phyloP scores from a whole-genome alignment of 2,888 invertebrate genomes.

The Chymomyza amoena region DNA sequence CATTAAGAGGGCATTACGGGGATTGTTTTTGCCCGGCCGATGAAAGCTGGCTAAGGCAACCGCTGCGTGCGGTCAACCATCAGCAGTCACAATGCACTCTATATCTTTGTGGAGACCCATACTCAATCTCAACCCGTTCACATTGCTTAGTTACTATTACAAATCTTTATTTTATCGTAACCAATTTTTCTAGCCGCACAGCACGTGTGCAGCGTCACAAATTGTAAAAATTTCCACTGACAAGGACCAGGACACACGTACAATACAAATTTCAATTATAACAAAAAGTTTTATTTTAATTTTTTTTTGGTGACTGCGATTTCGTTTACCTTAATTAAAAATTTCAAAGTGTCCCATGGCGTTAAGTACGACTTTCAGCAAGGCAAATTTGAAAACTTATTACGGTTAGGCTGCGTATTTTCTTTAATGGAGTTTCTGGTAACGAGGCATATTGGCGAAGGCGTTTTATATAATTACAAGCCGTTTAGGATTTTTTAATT shows the following conservation, averaged over 20 bases:
- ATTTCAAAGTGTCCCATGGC: too few species aligned
- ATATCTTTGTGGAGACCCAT: not conserved
- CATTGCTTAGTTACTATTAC: not conserved
- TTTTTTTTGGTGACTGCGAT: conserved; percentile 8
- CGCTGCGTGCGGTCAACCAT: not conserved
- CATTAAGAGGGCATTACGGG: conserved; percentile 33
- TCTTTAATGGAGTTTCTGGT: too few species aligned
- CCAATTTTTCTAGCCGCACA: conserved; percentile 30
- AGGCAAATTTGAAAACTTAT: too few species aligned
- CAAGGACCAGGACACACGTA: not conserved
- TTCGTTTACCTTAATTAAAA: conserved; percentile 3
- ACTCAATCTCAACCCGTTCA: not conserved
- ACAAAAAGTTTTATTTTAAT: not conserved
- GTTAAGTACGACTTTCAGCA: too few species aligned
- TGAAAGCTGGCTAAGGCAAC: conserved; percentile 48
- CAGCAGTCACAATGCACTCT: not conserved
- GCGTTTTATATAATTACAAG: too few species aligned
- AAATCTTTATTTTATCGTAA: conserved; percentile 36
- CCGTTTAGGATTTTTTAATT: too few species aligned
- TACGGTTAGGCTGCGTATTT: too few species aligned
- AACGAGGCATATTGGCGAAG: too few species aligned
- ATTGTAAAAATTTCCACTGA: conserved; percentile 15
- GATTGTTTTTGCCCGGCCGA: conserved; percentile 51
- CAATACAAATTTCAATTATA: conserved; percentile 19
- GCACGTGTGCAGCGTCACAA: not conserved